Evolutionary conservation across 2,888 invertebrate genomes (phyloP), one percentile per base, ranked within the genome.

Genomic region (Chaitophorus viminalis): DNA sequence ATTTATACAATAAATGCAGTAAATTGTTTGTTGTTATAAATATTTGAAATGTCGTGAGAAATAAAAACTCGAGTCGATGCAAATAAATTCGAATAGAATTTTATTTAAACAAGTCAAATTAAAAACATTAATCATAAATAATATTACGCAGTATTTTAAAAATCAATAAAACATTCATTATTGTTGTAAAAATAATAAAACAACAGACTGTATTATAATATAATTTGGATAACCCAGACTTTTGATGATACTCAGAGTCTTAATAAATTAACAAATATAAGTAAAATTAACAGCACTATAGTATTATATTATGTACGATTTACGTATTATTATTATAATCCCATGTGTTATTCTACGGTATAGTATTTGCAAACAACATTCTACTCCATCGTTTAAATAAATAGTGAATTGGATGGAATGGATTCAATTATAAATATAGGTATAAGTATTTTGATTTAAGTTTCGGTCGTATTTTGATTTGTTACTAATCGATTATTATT

Each of bases 31-130:
- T 14, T 29, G 31, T 31, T 68, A 29, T 31, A 68, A 54, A 18
- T 18, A 6, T 81, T 81, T 68, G 31, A 68, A 68, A 68, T 39
- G 31, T 31, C 68, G 17, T 75, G 65, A 65, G 3, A 75, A 83
- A 75, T 75, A 75, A 75, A 75, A 83, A 83, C 83, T 60, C 74
- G 21, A 39, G 29, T 60, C 75, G 29, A 39, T 75, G 6, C 14
- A 60, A 14, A 39, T 70, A 31, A 39, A 75, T 39, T 36, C 60
- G 29, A 65, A 65, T 60, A 21, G 75, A 39, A 60, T 75, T 79
- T 83, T 83, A 83, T 83, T 83, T 60, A 75, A 29, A 75, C 39
- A 83, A 75, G 21, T 75, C 29, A 83, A 75, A 83, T 75, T 36
- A 83, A 83, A 83, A n/a, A n/a, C n/a, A n/a, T n/a, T n/a, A n/a